Evolutionary conservation across 2,888 invertebrate species (phyloP), one percentile per base, ranked within the genome.

Genomic region (Reticulitermes lucifugus): DNA sequence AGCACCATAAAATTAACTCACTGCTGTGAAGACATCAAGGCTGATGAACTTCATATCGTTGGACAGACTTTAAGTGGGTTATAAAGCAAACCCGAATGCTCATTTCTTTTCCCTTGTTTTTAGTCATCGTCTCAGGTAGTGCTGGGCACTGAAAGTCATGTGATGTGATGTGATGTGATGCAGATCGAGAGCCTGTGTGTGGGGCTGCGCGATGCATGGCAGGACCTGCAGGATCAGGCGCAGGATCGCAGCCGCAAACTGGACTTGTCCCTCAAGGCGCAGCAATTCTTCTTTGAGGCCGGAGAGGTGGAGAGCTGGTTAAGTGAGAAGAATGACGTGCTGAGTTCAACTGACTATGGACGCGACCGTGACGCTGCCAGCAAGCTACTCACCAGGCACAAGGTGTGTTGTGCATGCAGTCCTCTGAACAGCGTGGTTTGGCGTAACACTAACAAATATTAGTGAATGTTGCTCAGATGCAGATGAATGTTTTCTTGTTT

Each of bases 251-350:
- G 95, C 46, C 94, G 94, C 65, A 95, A 96, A 86, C 93, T 98
- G 86, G 98, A 98, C 88, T 93, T 97, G 87, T 97, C 97, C 0
- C 92, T 98, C 84, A 95, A 95, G 89, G 96, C 97, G 18, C 98
- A 98, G 91, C 97, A 98, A 92, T 98, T 96, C 92, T 94, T 96
- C 91, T 97, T 96, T 89, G 98, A 98, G 90, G 96, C 97, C 21
- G 95, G 95, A 79, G 98, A 98, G 91, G 96, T 98, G 87, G 98
- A 98, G 91, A 95, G 96, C 46, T 98, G 98, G 98, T 93, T 98
- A 87, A 95, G 95, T 65, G 98, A 98, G 91, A 96, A 96, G 90
- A 95, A 95, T 79, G 96, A 96, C 86, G 94, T 96, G 55, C 91
- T 98, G 9, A 94, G 94, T 59, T 96, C 96, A n/a, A 95, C 95